Conservation (phyloP, 2,113 vertebrate genomes). For the Stigmatopora nigra region DNA sequence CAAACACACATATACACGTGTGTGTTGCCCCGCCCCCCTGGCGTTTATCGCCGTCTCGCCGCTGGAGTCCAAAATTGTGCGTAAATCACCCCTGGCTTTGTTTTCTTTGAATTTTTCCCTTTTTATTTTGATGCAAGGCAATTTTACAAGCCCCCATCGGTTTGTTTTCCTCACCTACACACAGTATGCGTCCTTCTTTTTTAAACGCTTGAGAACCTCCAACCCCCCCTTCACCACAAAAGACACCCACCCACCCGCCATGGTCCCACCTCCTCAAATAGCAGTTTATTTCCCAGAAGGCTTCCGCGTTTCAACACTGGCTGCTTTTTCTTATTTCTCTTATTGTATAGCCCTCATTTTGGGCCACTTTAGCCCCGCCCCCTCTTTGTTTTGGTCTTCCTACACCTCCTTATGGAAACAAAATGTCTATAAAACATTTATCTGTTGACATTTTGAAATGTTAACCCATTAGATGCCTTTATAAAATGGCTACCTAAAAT, state of each 20-base stretch:
- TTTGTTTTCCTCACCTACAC: conserved; percentile 10
- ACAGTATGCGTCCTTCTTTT: conserved; percentile 6
- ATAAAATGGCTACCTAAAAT: no score
- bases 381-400: not conserved
- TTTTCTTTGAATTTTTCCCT: not conserved
- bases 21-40: not conserved
- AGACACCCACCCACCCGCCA: not conserved
- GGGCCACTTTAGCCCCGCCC: not conserved
- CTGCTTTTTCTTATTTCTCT: not conserved
- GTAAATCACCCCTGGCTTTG: not conserved
- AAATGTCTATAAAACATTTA: not conserved
- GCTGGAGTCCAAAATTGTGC: not conserved
- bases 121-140: conserved; percentile 1
- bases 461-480: no score
- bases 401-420: not conserved
- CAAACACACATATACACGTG: no score
- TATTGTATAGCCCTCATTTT: not conserved
- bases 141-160: conserved; percentile 9
- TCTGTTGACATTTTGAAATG: no score
- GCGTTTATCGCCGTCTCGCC: no score
- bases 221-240: not conserved
- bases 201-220: conserved; percentile 1
- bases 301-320: not conserved
- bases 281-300: conserved; percentile 1
- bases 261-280: conserved; percentile 2